A percentile compares a stretch with the other conserved stretches of the same genome.
These are phyloP conservation scores for Drosophila simulans DNA, from an alignment of 1,140 invertebrate genomes.

Conservation along the genomic window DNA sequence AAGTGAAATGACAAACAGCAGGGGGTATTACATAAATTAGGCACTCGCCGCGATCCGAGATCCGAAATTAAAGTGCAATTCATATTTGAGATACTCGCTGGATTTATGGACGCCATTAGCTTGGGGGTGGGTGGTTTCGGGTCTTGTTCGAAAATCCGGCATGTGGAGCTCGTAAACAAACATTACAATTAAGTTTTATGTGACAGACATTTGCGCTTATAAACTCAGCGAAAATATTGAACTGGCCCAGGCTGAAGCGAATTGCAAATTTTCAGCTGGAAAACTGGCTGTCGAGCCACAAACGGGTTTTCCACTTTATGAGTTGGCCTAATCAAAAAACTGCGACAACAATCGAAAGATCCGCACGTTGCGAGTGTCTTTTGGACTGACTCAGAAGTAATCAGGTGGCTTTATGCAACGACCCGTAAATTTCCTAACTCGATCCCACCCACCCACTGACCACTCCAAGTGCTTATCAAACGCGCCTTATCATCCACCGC, in stretches of 20 bases:
- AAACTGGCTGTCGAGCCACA: slow-evolving; percentile 42
- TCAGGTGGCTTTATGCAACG: slow-evolving; percentile 59
- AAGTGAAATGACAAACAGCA: slow-evolving; percentile 65
- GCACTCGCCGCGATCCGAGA: slow-evolving; percentile 42
- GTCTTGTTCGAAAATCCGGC: slow-evolving; percentile 4
- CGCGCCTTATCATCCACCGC: slow-evolving; percentile 21
- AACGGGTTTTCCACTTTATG: slow-evolving; percentile 50
- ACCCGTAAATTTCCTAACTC: slow-evolving; percentile 43
- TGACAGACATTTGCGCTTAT: slow-evolving; percentile 79
- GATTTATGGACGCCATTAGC: slow-evolving; percentile 64
- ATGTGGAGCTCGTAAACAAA: slow-evolving; percentile 76
- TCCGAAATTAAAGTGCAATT: slow-evolving; percentile 32
- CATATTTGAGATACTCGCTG: slow-evolving; percentile 41
- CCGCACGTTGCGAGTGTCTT: slow-evolving; percentile 6
- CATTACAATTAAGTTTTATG: slow-evolving; percentile 83
- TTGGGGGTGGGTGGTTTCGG: slow-evolving; percentile 24
- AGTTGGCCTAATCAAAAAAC: slow-evolving; percentile 58
- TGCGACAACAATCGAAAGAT: slow-evolving; percentile 31
- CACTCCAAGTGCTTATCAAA: slow-evolving; percentile 19
- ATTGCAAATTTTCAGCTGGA: slow-evolving; percentile 13
- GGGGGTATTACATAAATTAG: slow-evolving; percentile 78
- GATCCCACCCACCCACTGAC: slow-evolving; percentile 34
- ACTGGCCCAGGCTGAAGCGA: slow-evolving; percentile 1
- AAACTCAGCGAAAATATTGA: slow-evolving; percentile 76
- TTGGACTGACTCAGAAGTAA: slow-evolving; percentile 25